phyloP scores from a whole-genome alignment of 2,797 vertebrate genomes.

The Lates japonicus region DNA sequence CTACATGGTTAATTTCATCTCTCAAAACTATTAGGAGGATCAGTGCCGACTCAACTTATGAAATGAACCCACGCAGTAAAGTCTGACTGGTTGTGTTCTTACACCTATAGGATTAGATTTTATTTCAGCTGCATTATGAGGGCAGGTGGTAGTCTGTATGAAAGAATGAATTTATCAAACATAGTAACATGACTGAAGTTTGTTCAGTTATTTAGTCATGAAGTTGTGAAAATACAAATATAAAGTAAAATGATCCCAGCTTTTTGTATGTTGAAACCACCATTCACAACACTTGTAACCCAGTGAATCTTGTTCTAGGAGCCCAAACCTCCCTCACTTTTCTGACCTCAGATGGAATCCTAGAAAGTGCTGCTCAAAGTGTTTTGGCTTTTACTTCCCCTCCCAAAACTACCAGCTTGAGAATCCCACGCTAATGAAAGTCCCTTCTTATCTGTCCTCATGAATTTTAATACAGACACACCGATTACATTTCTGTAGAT shows the following conservation, averaged over 20 bases:
- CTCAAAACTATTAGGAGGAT: background rate
- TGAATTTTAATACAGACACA: constrained; percentile 83
- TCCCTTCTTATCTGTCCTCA: constrained; percentile 74
- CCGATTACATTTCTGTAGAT: constrained; percentile 81
- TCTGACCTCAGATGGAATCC: constrained; percentile 47
- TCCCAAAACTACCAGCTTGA: constrained; percentile 47
- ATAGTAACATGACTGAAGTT: background rate
- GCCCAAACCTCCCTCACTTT: constrained; percentile 15
- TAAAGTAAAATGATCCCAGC: too few species aligned
- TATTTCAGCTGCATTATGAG: background rate
- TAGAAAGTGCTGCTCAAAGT: constrained; percentile 54
- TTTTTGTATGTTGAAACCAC: background rate
- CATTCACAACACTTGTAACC: background rate
- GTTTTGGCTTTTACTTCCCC: constrained; percentile 52
- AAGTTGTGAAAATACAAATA: background rate
- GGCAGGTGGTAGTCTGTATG: too few species aligned
- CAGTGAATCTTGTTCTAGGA: constrained; percentile 1
- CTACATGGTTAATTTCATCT: background rate
- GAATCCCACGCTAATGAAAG: constrained; percentile 68
- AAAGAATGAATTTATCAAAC: too few species aligned
- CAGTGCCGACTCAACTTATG: background rate
- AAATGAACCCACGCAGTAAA: too few species aligned
- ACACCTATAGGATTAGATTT: too few species aligned
- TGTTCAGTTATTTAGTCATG: background rate
- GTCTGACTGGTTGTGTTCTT: too few species aligned